A percentile compares a stretch with the other conserved stretches of the same genome.
phyloP scores from a whole-genome alignment of 1,140 invertebrate species.

The Diploscapter pachys region DNA sequence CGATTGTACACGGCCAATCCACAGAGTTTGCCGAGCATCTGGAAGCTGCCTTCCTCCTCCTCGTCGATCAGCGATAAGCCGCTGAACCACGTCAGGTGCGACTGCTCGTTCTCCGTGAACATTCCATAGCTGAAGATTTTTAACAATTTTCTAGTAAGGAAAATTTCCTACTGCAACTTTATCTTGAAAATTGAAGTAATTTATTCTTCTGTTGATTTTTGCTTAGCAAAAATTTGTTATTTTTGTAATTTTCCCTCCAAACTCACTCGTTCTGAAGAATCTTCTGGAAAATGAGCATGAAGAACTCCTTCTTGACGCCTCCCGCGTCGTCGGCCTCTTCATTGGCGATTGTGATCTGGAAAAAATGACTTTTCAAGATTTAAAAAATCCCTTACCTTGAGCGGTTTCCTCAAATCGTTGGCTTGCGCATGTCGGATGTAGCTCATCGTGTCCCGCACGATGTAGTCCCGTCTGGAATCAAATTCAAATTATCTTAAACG shows the following conservation, averaged over 20 bases:
- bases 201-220: too few relatives aligned
- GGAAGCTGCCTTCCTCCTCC: conserved; percentile 25
- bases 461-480: conserved; percentile 70
- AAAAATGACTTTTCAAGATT: not conserved
- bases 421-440: conserved; percentile 22
- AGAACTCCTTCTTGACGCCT: conserved; percentile 90
- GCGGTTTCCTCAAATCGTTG: conserved; percentile 42
- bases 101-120: conserved; percentile 87
- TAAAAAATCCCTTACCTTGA: conserved; percentile 16
- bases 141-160: not conserved
- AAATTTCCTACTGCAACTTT: not conserved
- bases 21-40: conserved; percentile 71
- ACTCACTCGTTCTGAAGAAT: conserved; percentile 86
- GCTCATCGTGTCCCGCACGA: conserved; percentile 75
- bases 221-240: too few relatives aligned
- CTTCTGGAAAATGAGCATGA: conserved; percentile 82
- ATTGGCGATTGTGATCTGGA: conserved; percentile 59
- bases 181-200: too few relatives aligned
- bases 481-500: too few relatives aligned
- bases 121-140: conserved; percentile 69
- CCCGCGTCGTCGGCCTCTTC: conserved; percentile 96
- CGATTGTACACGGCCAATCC: conserved; percentile 95
- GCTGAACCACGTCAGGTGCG: conserved; percentile 86
- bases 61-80: conserved; percentile 76
- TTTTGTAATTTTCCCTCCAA: not conserved